Evolutionary conservation across 2,888 invertebrate genomes (phyloP).

Genomic region (Diarsia mendica): DNA sequence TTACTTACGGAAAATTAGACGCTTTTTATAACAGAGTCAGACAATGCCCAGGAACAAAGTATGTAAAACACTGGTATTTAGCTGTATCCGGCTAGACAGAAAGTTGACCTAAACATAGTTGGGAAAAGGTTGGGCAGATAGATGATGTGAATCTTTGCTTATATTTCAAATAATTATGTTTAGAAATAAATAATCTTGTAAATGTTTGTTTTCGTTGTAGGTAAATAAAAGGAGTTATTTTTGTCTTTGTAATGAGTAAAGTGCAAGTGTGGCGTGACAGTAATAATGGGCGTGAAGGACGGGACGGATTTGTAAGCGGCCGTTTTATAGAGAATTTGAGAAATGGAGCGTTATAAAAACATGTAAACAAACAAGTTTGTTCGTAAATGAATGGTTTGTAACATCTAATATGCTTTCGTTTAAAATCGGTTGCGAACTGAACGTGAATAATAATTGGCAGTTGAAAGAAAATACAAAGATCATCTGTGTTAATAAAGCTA

Average conservation of each 20-base stretch:
- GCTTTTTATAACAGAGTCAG: not conserved
- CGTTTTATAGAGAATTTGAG: slow-evolving; percentile 26
- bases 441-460: not conserved
- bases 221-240: not conserved
- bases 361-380: too few species aligned
- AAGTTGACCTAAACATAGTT: too few species aligned
- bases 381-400: not conserved
- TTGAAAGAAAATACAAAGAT: not conserved
- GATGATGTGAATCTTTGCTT: too few species aligned
- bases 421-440: not conserved
- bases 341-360: slow-evolving; percentile 14
- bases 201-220: not conserved
- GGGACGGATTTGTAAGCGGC: slow-evolving; percentile 9
- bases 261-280: slow-evolving; percentile 22
- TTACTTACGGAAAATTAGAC: not conserved
- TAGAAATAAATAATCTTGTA: not conserved
- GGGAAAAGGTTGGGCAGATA: too few species aligned
- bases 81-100: too few species aligned
- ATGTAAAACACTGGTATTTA: too few species aligned
- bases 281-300: slow-evolving; percentile 11
- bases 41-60: not conserved
- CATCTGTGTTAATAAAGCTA: not conserved
- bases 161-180: not conserved
- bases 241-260: not conserved
- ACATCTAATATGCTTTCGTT: not conserved